A percentile compares a stretch with the other conserved stretches of the same genome.
These are phyloP conservation scores for Mesoligia furuncula DNA, from an alignment of 2,888 invertebrate genomes.

Conservation along the genomic window DNA sequence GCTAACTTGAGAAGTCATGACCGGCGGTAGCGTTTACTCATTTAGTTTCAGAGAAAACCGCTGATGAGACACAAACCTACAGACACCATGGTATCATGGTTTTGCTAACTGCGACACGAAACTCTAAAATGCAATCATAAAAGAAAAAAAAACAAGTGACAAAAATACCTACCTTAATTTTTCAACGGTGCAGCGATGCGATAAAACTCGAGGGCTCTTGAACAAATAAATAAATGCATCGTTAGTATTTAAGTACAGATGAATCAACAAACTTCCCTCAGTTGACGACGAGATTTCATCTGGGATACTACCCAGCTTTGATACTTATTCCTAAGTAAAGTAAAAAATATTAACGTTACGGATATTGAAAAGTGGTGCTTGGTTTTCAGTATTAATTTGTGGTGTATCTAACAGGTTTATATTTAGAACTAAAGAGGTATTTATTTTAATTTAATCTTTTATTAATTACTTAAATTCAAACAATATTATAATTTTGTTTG, in stretches of 20 bases:
- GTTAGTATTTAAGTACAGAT: constrained; percentile 66
- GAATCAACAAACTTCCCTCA: constrained; percentile 56
- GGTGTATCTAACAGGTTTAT: constrained; percentile 20
- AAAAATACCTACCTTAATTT: constrained; percentile 20
- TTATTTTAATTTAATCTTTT: background rate
- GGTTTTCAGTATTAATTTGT: constrained; percentile 49
- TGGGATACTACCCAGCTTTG: constrained; percentile 50
- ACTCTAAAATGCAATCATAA: constrained; percentile 20
- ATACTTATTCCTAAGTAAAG: background rate
- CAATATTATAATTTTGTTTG: background rate
- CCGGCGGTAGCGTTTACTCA: background rate
- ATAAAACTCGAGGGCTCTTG: constrained; percentile 16
- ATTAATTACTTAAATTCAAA: background rate
- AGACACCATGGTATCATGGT: background rate
- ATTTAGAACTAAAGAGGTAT: constrained; percentile 37
- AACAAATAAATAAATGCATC: constrained; percentile 40
- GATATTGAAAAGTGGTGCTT: constrained; percentile 48
- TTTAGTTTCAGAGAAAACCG: background rate
- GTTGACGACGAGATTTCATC: constrained; percentile 61
- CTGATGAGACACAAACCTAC: background rate
- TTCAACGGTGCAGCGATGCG: constrained; percentile 12
- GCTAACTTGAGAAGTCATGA: background rate
- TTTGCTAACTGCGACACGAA: constrained; percentile 23
- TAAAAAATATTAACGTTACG: background rate
- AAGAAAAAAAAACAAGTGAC: constrained; percentile 23